Percentiles rank a stretch among this genome's conserved stretches.
phyloP scores from a whole-genome alignment of 2,888 invertebrate genomes.

The Leuctra nigra region DNA sequence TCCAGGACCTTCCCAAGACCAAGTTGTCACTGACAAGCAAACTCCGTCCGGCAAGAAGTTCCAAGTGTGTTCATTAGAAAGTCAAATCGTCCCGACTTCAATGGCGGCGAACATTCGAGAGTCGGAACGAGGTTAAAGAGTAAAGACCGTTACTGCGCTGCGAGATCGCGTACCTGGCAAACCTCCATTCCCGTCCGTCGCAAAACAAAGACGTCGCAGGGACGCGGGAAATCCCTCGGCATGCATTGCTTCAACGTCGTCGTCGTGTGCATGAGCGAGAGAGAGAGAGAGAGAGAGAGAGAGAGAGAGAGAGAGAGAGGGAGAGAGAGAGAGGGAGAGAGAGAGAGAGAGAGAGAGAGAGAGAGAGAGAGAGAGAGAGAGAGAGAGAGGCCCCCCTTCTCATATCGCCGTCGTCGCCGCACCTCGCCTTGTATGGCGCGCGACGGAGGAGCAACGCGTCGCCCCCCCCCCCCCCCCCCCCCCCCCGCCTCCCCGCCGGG shows the following conservation, averaged over 20 bases:
- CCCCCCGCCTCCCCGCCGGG: background rate
- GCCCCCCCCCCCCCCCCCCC: background rate
- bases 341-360: background rate
- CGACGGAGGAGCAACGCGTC: constrained; percentile 11
- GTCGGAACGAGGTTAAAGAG: too few relatives aligned
- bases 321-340: constrained; percentile 16
- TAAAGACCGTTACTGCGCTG: too few relatives aligned
- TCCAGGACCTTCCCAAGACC: too few relatives aligned
- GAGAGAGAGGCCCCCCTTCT: constrained; percentile 7
- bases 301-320: constrained; percentile 21
- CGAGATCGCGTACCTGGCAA: too few relatives aligned
- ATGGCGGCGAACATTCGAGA: too few relatives aligned
- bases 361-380: background rate
- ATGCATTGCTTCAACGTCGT: background rate
- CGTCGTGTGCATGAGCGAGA: background rate
- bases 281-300: constrained; percentile 22
- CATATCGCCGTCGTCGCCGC: constrained; percentile 12
- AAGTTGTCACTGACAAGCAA: too few relatives aligned
- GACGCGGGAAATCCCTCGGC: background rate
- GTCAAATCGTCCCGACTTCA: too few relatives aligned
- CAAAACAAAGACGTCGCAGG: background rate
- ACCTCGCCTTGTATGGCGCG: constrained; percentile 16
- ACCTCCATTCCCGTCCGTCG: too few relatives aligned
- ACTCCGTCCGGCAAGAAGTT: too few relatives aligned
- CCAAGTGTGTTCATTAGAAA: too few relatives aligned